These are phyloP conservation scores for Coptodon rendalli DNA, from an alignment of 2,113 vertebrate genomes.

Conservation along the genomic window DNA sequence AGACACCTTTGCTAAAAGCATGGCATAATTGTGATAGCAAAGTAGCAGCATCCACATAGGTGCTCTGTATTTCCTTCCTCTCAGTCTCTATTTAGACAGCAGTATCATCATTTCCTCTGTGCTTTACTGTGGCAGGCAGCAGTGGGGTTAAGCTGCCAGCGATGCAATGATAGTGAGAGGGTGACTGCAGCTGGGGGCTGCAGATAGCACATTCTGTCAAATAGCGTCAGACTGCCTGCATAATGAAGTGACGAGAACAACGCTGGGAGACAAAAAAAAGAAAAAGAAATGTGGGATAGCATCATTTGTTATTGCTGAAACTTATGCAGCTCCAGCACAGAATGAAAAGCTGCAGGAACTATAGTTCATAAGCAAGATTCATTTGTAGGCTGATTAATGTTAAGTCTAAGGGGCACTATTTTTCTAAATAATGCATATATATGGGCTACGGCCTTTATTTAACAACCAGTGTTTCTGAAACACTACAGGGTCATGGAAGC, in stretches of 20 bases:
- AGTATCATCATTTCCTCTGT: slow-evolving; percentile 28
- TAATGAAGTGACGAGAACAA: slow-evolving; percentile 69
- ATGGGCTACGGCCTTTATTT: background rate
- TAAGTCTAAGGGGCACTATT: slow-evolving; percentile 25
- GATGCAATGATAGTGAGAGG: slow-evolving; percentile 69
- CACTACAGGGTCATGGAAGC: background rate
- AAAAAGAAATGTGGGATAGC: slow-evolving; percentile 29
- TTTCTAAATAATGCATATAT: background rate
- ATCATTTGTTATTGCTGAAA: slow-evolving; percentile 69
- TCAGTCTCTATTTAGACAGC: slow-evolving; percentile 30
- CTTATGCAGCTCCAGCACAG: slow-evolving; percentile 16
- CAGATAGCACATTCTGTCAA: slow-evolving; percentile 79
- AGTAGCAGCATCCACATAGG: slow-evolving; percentile 11
- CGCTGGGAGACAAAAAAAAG: slow-evolving; percentile 5
- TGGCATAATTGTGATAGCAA: background rate
- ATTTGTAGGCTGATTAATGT: slow-evolving; percentile 66
- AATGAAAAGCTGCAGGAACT: slow-evolving; percentile 36
- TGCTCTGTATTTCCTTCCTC: slow-evolving; percentile 18
- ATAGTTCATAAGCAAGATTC: slow-evolving; percentile 32
- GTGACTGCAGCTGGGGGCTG: slow-evolving; percentile 74
- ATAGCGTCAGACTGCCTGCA: slow-evolving; percentile 74
- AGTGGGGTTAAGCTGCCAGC: slow-evolving; percentile 69
- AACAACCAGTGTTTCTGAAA: background rate
- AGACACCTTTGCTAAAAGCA: background rate
- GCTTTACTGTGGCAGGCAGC: slow-evolving; percentile 43